Evolutionary conservation across 1,140 invertebrate genomes (phyloP), one percentile per base, ranked within the genome.

Genomic region (Scaptomyza montana): DNA sequence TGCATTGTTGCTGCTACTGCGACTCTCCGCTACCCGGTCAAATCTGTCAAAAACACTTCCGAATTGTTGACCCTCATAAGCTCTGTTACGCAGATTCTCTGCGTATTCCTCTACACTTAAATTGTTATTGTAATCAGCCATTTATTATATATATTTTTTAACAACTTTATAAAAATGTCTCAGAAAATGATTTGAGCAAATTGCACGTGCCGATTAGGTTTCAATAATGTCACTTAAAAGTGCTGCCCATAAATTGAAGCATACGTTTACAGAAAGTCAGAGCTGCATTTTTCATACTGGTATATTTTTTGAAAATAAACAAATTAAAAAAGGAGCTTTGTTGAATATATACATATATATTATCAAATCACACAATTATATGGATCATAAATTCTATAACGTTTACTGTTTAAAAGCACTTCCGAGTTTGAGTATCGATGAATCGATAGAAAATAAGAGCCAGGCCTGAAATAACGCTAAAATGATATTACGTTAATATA

Each of bases 91-190:
- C 50, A 13, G 53, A 21, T 3, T 6, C 6, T 28, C 28, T 25
- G 30, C 8, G 12, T 16, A 21, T 0, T 56, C 30, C 5, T 2
- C 8, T 3, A 12, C 16, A 19, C 53, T 46, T 0, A 46, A 21
- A 9, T 56, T 65, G n/a, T 65, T 47, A 56, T 65, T 66, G 0
- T 12, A 19, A n/a, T 47, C 45, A 9, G 53, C 39, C 63, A 66
- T 66, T 57, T 12, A 16, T 33, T 6, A 39, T 41, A 5, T 57
- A 25, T 56, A 6, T 13, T 5, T 5, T 9, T 36, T 36, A 9
- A 36, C 8, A 39, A 25, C 13, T 56, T 46, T 2, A 21, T 16
- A 8, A 10, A 39, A 16, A 33, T 6, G 7, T 16, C 21, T 47
- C 13, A 19, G 45, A 10, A 39, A 47, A 10, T 49, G 16, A n/a